Percentiles rank a stretch among this genome's conserved stretches.
These are phyloP conservation scores for Caenorhabditis japonica DNA, from an alignment of 2,888 invertebrate species.

Conservation along the genomic window DNA sequence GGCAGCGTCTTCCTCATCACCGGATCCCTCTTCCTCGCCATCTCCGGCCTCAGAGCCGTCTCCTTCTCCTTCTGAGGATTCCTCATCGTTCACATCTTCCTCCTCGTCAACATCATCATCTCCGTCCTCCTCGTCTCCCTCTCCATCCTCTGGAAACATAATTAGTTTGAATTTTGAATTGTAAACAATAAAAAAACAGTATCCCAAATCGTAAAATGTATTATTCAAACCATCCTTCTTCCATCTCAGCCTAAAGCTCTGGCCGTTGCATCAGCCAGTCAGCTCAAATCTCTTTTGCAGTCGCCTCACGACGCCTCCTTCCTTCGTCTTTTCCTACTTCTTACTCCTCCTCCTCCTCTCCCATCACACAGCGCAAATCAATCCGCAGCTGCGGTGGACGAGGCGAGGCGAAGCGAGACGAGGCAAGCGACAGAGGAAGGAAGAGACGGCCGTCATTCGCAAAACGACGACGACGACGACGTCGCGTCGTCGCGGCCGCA, in stretches of 20 bases:
- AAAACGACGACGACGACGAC: constrained; percentile 38
- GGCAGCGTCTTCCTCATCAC: constrained; percentile 55
- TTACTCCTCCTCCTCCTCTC: constrained; percentile 22
- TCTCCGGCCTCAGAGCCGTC: constrained; percentile 59
- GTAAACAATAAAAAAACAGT: not conserved
- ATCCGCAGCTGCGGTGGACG: constrained; percentile 49
- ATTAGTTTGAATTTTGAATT: not conserved
- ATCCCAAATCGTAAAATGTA: too few relatives aligned
- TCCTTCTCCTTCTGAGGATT: constrained; percentile 58
- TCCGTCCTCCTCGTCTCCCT: constrained; percentile 57
- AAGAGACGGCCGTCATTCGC: constrained; percentile 42
- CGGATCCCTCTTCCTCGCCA: constrained; percentile 56
- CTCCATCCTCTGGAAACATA: constrained; percentile 44
- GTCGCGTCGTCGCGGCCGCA: constrained; percentile 41
- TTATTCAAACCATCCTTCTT: too few relatives aligned
- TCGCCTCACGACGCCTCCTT: not conserved
- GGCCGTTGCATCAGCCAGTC: too few relatives aligned
- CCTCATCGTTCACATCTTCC: constrained; percentile 65
- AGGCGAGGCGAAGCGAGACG: too few relatives aligned
- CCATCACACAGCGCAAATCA: constrained; percentile 49
- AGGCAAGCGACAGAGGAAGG: too few relatives aligned
- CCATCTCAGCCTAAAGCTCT: too few relatives aligned
- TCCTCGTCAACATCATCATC: constrained; percentile 65
- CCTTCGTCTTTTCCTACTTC: not conserved
- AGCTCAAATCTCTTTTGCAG: constrained; percentile 18